These are phyloP conservation scores for Agrenia bidenticulata DNA, from an alignment of 2,888 invertebrate species.

Conservation along the genomic window DNA sequence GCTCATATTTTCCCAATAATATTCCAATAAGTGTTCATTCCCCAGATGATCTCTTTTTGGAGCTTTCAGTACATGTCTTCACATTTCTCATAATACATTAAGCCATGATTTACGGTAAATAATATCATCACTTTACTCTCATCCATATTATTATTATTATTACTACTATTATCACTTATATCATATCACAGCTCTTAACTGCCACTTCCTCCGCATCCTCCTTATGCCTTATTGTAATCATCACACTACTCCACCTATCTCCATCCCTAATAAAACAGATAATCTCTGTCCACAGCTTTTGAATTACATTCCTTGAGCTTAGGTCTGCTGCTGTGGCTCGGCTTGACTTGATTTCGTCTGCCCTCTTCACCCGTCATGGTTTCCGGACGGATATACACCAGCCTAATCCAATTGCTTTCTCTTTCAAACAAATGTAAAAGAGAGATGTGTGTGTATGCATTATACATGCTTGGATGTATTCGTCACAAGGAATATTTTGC, in stretches of 20 bases:
- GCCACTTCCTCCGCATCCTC: no score
- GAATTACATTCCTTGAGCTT: neutral
- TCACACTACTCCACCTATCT: neutral
- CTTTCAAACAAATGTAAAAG: no score
- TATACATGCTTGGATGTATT: no score
- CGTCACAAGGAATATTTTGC: no score
- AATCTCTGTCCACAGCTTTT: neutral
- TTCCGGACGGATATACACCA: no score
- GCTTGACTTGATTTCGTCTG: no score
- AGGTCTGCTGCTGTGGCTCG: no score
- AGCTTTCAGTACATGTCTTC: neutral
- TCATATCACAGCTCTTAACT: no score
- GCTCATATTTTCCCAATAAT: conserved; percentile 24
- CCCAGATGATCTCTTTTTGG: conserved; percentile 20
- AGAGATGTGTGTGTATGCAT: no score
- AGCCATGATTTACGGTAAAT: conserved; percentile 20
- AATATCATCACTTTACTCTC: conserved; percentile 20
- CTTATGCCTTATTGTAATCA: no score
- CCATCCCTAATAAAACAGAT: neutral
- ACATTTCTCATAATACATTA: conserved; percentile 14
- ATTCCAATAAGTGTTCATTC: conserved; percentile 22
- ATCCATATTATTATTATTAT: neutral
- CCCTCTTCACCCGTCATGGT: no score
- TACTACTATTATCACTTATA: neutral
- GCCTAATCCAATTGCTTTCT: no score